A percentile compares a stretch with the other conserved stretches of the same genome.
These are phyloP conservation scores for Metopia argyrocephala DNA, from an alignment of 2,888 invertebrate species.

Conservation along the genomic window DNA sequence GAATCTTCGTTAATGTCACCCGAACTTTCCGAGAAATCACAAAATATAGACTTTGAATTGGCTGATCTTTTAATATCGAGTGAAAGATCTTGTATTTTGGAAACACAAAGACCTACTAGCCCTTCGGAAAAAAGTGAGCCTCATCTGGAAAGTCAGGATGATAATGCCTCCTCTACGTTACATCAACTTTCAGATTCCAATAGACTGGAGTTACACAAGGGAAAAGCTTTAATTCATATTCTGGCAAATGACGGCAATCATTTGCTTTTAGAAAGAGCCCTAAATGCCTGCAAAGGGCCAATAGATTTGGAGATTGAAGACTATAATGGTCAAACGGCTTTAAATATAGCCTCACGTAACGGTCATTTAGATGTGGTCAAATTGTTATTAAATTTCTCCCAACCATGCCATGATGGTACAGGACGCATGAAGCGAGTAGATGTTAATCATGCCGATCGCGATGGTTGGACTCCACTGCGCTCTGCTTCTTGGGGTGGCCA, in stretches of 20 bases:
- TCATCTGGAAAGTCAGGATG: conserved; percentile 77
- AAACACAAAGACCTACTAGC: conserved; percentile 76
- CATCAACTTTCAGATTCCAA: conserved; percentile 78
- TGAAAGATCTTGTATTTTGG: conserved; percentile 77
- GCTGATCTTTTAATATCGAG: conserved; percentile 78
- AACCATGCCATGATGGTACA: conserved; percentile 75
- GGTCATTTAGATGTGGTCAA: conserved; percentile 86
- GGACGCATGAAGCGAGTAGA: conserved; percentile 81
- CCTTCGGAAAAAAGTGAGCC: conserved; percentile 78
- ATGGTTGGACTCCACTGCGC: conserved; percentile 93
- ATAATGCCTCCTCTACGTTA: conserved; percentile 76
- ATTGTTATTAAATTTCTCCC: conserved; percentile 79
- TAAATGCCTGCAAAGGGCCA: conserved; percentile 81
- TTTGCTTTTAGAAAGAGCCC: conserved; percentile 82
- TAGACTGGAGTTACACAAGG: conserved; percentile 79
- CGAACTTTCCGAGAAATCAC: conserved; percentile 77
- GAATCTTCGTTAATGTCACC: conserved; percentile 78
- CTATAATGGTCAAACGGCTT: conserved; percentile 89
- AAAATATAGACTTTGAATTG: conserved; percentile 78
- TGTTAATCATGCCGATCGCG: conserved; percentile 88
- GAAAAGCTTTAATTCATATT: conserved; percentile 86
- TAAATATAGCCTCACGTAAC: conserved; percentile 91
- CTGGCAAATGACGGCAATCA: conserved; percentile 88
- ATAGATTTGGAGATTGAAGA: conserved; percentile 83
- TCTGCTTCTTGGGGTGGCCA: conserved; percentile 98